Percentiles rank a stretch among this genome's conserved stretches.
Evolutionary conservation across 2,797 vertebrate genomes (phyloP).

Genomic region (Florisuga fusca): DNA sequence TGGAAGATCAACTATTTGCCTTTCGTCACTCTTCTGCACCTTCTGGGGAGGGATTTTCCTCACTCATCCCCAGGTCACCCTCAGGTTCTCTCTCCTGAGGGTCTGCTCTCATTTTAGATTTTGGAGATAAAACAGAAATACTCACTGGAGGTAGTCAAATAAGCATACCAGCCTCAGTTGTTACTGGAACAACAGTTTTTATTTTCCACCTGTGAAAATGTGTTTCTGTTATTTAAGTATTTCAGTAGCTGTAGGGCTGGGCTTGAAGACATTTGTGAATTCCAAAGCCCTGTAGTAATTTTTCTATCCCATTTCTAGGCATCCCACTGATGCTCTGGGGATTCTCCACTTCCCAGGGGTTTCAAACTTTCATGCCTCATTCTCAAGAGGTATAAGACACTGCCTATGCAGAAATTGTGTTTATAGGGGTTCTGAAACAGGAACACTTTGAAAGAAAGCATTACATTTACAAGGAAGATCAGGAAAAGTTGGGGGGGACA

Average conservation of each 20-base stretch:
- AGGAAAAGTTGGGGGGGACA: background rate
- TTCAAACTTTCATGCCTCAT: background rate
- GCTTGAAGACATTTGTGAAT: background rate
- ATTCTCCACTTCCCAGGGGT: background rate
- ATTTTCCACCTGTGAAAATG: background rate
- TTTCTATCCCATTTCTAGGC: background rate
- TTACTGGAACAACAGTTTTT: background rate
- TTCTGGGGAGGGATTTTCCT: fast-evolving
- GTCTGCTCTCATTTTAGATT: background rate
- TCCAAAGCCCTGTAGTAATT: background rate
- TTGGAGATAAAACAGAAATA: background rate
- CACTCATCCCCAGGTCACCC: background rate
- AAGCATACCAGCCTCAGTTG: background rate
- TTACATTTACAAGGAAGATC: background rate
- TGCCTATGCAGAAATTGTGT: background rate
- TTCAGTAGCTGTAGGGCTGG: background rate
- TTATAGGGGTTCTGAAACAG: background rate
- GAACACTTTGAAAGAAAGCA: background rate
- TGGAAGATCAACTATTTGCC: background rate
- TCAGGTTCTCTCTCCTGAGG: background rate
- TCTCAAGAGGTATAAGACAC: background rate
- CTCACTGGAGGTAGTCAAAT: background rate
- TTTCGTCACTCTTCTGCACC: background rate
- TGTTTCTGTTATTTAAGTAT: background rate
- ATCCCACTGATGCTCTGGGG: background rate